Conservation (phyloP, 2,797 vertebrate species). For the Agapornis canus region DNA sequence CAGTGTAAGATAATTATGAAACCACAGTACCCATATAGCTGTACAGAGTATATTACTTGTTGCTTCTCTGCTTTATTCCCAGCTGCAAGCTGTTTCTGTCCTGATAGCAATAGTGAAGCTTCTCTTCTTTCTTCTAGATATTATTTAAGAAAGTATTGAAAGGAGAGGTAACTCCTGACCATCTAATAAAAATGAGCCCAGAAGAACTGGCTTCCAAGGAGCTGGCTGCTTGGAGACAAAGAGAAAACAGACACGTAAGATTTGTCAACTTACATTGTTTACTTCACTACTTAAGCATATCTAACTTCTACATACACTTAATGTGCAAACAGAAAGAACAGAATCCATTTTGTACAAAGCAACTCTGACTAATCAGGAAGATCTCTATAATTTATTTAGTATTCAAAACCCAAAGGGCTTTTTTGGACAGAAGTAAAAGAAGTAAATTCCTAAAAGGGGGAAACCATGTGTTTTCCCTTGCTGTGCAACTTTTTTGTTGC, state of each 20-base stretch:
- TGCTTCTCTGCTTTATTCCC: not conserved
- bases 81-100: not conserved
- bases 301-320: not conserved
- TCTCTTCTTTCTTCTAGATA: slow-evolving; percentile 75
- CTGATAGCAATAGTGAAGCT: not conserved
- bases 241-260: slow-evolving; percentile 97
- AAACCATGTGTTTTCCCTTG: not conserved
- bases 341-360: not conserved
- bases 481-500: not conserved
- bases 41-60: not conserved
- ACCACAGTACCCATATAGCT: not conserved
- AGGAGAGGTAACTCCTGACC: slow-evolving; percentile 93
- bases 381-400: not conserved
- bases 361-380: not conserved
- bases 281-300: not conserved
- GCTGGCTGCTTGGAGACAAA: slow-evolving; percentile 95
- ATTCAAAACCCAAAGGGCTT: not conserved
- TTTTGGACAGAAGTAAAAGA: not conserved
- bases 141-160: slow-evolving; percentile 94
- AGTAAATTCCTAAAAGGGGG: not conserved
- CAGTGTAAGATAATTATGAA: not conserved
- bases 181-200: slow-evolving; percentile 96
- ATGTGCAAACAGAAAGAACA: not conserved
- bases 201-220: slow-evolving; percentile 98
- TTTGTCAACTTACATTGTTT: not conserved